Percentiles rank a stretch among this genome's conserved stretches.
These are phyloP conservation scores for Drosophila infuscata DNA, from an alignment of 2,888 invertebrate species.

Conservation along the genomic window DNA sequence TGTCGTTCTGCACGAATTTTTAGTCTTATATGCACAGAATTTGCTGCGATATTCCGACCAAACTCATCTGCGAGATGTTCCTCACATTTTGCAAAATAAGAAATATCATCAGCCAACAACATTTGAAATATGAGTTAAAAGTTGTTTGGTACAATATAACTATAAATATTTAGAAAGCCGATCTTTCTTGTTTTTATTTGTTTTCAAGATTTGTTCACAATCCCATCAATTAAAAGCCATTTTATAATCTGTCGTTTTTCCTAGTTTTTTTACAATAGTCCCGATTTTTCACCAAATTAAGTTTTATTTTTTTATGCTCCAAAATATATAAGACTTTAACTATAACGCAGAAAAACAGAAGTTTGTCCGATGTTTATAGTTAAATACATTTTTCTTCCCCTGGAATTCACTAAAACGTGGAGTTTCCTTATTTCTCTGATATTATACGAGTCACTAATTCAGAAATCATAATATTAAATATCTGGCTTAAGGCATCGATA, in stretches of 20 bases:
- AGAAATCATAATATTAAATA: not conserved
- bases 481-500: not conserved
- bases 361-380: not conserved
- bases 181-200: not conserved
- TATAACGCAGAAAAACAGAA: not conserved
- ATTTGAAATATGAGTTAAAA: not conserved
- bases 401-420: not conserved
- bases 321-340: not conserved
- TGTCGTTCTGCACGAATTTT: not conserved
- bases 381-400: not conserved
- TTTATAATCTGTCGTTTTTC: not conserved
- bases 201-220: not conserved
- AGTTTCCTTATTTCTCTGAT: not conserved
- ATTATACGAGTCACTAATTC: too few species aligned
- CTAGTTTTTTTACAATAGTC: not conserved
- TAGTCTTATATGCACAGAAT: not conserved
- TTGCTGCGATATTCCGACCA: not conserved
- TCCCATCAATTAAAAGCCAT: not conserved
- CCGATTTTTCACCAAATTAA: not conserved
- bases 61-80: too few species aligned
- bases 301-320: not conserved
- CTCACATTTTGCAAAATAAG: too few species aligned
- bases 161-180: not conserved
- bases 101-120: not conserved
- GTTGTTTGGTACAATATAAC: not conserved